Conservation (phyloP, 2,888 invertebrate species). For the Acronicta psi region DNA sequence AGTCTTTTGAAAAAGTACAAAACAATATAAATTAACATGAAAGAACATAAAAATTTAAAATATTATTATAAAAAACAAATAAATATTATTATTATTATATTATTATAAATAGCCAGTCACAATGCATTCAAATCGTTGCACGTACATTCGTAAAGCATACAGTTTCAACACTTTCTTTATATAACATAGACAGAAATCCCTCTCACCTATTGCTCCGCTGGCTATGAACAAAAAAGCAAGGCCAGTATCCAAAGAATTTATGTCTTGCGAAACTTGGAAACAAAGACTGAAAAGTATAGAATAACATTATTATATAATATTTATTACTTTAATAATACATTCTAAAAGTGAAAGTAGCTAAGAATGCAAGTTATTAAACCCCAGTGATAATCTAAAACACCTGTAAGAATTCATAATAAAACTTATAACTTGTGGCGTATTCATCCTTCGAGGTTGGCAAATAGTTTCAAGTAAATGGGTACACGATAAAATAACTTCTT, state of each 20-base stretch:
- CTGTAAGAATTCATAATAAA: background rate
- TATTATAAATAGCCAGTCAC: background rate
- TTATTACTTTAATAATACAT: slow-evolving; percentile 29
- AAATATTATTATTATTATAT: no score
- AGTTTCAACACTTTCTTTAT: slow-evolving; percentile 59
- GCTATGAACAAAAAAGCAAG: slow-evolving; percentile 83
- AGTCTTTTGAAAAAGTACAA: no score
- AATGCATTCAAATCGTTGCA: slow-evolving; percentile 43
- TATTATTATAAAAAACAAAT: background rate
- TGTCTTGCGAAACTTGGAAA: slow-evolving; percentile 80
- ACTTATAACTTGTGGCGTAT: slow-evolving; percentile 13
- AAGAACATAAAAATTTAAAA: no score
- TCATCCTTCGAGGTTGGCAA: slow-evolving; percentile 20
- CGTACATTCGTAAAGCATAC: slow-evolving; percentile 21
- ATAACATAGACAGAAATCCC: slow-evolving; percentile 66
- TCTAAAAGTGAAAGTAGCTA: slow-evolving; percentile 56
- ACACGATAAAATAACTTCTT: slow-evolving; percentile 14
- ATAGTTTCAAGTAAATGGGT: slow-evolving; percentile 27
- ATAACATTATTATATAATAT: no score
- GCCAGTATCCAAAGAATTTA: slow-evolving; percentile 79
- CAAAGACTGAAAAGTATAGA: slow-evolving; percentile 77
- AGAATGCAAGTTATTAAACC: slow-evolving; percentile 7
- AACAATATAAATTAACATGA: no score
- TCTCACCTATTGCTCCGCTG: slow-evolving; percentile 85
- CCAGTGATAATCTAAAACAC: slow-evolving; percentile 3